Percentiles rank a stretch among this genome's conserved stretches.
Conservation (phyloP, 1,140 invertebrate species). For the Belonocnema kinseyi region DNA sequence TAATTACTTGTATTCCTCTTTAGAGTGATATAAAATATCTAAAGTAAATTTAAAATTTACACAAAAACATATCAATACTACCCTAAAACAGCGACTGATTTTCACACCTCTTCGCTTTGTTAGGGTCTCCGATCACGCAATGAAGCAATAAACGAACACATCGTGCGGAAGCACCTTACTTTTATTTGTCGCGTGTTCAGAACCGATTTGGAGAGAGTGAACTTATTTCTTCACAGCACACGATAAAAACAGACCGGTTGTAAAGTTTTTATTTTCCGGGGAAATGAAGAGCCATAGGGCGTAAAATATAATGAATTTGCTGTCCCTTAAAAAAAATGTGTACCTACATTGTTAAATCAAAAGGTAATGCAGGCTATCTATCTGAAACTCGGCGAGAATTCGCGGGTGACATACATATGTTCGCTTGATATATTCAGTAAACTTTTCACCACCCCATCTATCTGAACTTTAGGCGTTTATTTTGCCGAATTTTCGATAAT, state of each 20-base stretch:
- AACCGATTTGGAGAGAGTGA: conserved; percentile 23
- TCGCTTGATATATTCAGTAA: conserved; percentile 25
- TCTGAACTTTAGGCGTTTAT: conserved; percentile 8
- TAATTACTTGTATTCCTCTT: too few species aligned
- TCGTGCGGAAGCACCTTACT: conserved; percentile 20
- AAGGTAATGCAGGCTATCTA: conserved; percentile 17
- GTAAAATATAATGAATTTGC: conserved; percentile 12
- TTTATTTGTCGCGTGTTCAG: conserved; percentile 23
- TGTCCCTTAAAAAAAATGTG: neutral
- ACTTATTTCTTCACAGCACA: conserved; percentile 7
- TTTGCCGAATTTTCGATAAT: conserved; percentile 9
- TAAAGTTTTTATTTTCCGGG: conserved; percentile 12
- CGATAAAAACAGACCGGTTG: neutral
- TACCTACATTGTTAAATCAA: neutral
- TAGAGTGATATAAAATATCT: too few species aligned
- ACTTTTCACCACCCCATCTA: neutral
- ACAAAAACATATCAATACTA: too few species aligned
- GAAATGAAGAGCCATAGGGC: conserved; percentile 15
- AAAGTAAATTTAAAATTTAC: too few species aligned
- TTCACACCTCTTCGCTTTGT: neutral
- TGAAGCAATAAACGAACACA: conserved; percentile 22
- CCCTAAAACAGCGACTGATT: too few species aligned
- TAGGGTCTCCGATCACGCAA: conserved; percentile 18
- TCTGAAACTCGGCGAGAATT: neutral
- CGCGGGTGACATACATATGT: neutral